phyloP scores from a whole-genome alignment of 2,888 invertebrate species.

The Leucania comma region DNA sequence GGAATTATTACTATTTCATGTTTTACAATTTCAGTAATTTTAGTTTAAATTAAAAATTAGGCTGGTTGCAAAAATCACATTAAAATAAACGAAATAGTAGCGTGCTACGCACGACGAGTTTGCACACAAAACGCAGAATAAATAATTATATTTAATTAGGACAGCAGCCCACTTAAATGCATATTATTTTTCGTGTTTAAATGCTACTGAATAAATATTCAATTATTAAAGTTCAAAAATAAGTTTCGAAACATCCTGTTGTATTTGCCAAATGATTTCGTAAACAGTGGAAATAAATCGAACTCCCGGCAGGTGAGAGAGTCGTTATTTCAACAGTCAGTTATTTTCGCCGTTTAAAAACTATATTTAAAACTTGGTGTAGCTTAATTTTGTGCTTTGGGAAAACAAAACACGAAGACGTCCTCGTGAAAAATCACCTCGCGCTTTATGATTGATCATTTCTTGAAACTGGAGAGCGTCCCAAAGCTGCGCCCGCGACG shows the following conservation, averaged over 20 bases:
- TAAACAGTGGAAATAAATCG: constrained; percentile 71
- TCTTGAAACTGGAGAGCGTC: constrained; percentile 81
- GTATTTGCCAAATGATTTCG: constrained; percentile 66
- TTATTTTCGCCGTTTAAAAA: constrained; percentile 79
- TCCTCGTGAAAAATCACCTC: constrained; percentile 88
- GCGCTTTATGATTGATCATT: constrained; percentile 89
- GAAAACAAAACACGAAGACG: constrained; percentile 85
- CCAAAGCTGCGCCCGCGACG: constrained; percentile 55
- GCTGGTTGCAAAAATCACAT: background rate
- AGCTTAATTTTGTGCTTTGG: constrained; percentile 83
- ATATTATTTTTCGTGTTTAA: constrained; percentile 30
- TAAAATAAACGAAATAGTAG: background rate
- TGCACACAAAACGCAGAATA: constrained; percentile 7
- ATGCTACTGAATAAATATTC: constrained; percentile 45
- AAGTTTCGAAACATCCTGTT: constrained; percentile 59
- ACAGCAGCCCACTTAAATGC: constrained; percentile 30
- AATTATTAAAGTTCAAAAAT: constrained; percentile 50
- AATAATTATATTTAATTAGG: constrained; percentile 36
- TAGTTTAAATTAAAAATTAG: background rate
- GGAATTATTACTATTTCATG: constrained; percentile 8
- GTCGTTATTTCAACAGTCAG: constrained; percentile 79
- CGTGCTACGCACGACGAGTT: background rate
- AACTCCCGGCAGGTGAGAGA: constrained; percentile 81
- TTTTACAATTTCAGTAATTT: background rate
- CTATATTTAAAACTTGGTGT: constrained; percentile 82